Conservation (phyloP, 2,113 vertebrate species). For the Monopterus albus region DNA sequence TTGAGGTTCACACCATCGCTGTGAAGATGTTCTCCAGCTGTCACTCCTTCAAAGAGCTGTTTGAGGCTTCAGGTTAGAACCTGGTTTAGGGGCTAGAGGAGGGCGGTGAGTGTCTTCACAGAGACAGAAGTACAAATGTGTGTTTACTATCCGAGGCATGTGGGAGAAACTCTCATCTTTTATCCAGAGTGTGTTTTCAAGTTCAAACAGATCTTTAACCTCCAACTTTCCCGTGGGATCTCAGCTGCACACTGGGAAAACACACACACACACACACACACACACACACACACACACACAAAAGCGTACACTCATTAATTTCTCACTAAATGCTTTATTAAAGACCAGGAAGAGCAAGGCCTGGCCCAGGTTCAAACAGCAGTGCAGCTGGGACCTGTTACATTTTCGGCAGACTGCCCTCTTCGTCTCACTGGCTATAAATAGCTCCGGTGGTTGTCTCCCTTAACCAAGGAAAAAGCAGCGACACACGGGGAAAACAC, state of each 20-base stretch:
- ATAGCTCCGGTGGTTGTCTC: slow-evolving; percentile 92
- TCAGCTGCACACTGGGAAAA: slow-evolving; percentile 10
- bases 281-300: not conserved
- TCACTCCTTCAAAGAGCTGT: too few species aligned
- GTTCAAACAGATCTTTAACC: slow-evolving; percentile 52
- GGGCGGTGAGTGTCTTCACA: too few species aligned
- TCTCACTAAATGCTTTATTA: slow-evolving; percentile 81
- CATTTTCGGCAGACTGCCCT: slow-evolving; percentile 98
- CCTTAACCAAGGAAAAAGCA: slow-evolving; percentile 89
- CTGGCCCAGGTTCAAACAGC: slow-evolving; percentile 97
- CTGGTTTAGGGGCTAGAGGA: too few species aligned
- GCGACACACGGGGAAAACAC: too few species aligned
- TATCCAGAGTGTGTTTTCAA: slow-evolving; percentile 19
- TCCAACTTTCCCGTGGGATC: slow-evolving; percentile 33
- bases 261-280: too few species aligned
- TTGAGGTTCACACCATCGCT: too few species aligned
- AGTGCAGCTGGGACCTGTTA: slow-evolving; percentile 99
- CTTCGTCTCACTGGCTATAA: slow-evolving; percentile 87
- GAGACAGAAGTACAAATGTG: too few species aligned
- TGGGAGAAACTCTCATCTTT: slow-evolving; percentile 1
- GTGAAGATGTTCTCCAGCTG: too few species aligned
- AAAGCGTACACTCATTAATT: not conserved
- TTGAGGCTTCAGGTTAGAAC: too few species aligned
- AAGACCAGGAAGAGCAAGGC: slow-evolving; percentile 82
- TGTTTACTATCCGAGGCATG: not conserved